These are phyloP conservation scores for Craniophora ligustri DNA, from an alignment of 2,888 invertebrate genomes.

Conservation along the genomic window DNA sequence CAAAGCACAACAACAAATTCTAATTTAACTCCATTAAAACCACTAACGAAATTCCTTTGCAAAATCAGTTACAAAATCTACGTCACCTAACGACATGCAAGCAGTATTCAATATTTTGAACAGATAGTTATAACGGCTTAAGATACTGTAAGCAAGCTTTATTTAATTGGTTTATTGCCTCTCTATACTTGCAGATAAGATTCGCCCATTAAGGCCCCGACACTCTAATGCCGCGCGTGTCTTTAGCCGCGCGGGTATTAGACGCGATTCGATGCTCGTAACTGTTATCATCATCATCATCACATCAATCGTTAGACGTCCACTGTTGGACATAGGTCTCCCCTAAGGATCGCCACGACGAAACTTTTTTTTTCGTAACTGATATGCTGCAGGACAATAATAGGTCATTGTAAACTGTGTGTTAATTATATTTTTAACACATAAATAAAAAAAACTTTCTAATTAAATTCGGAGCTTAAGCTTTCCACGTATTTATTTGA, in stretches of 20 bases:
- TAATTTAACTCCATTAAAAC: conserved; percentile 23
- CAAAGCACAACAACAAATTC: conserved; percentile 29
- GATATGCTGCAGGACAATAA: too few relatives aligned
- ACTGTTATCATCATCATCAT: too few relatives aligned
- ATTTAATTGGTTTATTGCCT: conserved; percentile 49
- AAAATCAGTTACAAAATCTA: conserved; percentile 37
- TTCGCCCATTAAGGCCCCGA: neutral
- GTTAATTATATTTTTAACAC: too few relatives aligned
- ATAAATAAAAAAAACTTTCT: too few relatives aligned
- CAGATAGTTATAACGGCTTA: conserved; percentile 28
- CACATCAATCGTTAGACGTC: too few relatives aligned
- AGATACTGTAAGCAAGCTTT: conserved; percentile 22
- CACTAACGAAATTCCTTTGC: conserved; percentile 20
- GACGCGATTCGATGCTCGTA: too few relatives aligned
- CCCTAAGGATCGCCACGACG: too few relatives aligned
- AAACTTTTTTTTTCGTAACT: too few relatives aligned
- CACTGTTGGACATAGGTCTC: too few relatives aligned
- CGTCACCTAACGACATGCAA: conserved; percentile 31
- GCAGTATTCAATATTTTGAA: conserved; percentile 32
- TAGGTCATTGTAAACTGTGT: too few relatives aligned
- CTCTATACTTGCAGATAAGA: conserved; percentile 24
- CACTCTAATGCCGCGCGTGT: neutral
- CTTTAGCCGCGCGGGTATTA: neutral
- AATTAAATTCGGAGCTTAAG: too few relatives aligned
- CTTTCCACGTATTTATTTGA: too few relatives aligned